Base-by-base conservation (phyloP, 2,888 invertebrate genomes). In the Rotaria macrura region DNA sequence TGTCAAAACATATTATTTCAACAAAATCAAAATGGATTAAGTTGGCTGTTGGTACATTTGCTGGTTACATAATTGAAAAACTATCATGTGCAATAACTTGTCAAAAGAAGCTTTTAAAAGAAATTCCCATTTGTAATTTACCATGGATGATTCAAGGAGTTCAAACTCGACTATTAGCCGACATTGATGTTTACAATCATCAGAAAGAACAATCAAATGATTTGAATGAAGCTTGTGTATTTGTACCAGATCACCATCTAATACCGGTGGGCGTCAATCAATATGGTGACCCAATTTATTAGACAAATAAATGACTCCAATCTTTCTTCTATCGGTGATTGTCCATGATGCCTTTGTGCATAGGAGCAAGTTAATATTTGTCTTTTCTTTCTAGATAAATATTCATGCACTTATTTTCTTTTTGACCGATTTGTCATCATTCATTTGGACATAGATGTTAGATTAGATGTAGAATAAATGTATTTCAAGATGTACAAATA, bases 261-360 rank as follows among this genome's bases (percentile, higher is more conserved):
- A 20, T 5, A 34, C 20, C 43, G 25, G 23, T n/a, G 7, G 43
- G 25, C 14, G n/a, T 43, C 4, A 79, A 43, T 79, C 79, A 79
- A 43, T 79, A 79, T 43, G 43, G n/a, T 79, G 43, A 79, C 43
- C 79, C 43, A 43, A 43, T 79, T 79, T 79, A 79, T 43, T n/a
- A 14, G 79, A 43, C 40, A 12, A 79, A 43, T 79, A 43, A 79
- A 17, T 65, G 38, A 20, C 7, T 43, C 20, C 43, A 43, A 43
- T 9, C 2, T 65, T 65, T 29, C 34, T 65, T 65, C 6, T 65
- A 34, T 29, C 6, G 12, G 3, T 1, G 54, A 23, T 23, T 25
- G 20, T 23, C 6, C 1, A 6, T 23, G 4, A 52, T 52, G 49
- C 20, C 14, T 17, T 54, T 54, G 25, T 54, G 23, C 6, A 54